Conservation (phyloP, 2,113 vertebrate genomes). For the Danionella cerebrum region DNA sequence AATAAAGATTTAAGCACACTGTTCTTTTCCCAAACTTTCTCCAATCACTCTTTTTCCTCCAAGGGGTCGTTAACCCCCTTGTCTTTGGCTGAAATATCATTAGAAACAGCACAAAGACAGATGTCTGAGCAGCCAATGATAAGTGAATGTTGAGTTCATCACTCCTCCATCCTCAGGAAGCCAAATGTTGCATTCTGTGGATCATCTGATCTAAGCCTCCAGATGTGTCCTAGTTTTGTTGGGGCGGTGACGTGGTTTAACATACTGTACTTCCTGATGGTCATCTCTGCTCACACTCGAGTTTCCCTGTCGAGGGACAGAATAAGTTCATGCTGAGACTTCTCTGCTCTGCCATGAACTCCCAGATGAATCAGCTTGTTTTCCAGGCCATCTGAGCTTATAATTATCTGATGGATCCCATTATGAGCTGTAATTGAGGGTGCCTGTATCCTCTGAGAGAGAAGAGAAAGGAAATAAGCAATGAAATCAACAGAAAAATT, state of each 20-base stretch:
- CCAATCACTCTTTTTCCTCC: not conserved
- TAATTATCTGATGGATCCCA: constrained; percentile 70
- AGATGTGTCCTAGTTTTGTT: constrained; percentile 15
- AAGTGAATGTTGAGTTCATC: not conserved
- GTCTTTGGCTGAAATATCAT: not conserved
- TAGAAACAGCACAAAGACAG: not conserved
- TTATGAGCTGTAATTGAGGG: constrained; percentile 65
- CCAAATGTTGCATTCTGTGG: not conserved
- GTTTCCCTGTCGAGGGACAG: not conserved
- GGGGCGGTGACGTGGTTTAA: not conserved
- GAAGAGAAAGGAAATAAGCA: constrained; percentile 13
- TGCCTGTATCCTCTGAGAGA: constrained; percentile 22
- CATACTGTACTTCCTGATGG: constrained; percentile 6
- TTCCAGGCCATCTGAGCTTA: constrained; percentile 71
- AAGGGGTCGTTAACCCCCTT: not conserved
- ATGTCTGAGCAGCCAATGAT: not conserved
- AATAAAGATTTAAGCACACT: too few relatives aligned
- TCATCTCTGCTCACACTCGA: not conserved
- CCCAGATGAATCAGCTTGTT: constrained; percentile 51
- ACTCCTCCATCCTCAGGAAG: not conserved
- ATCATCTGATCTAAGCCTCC: not conserved
- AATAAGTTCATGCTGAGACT: not conserved
- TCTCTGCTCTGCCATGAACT: not conserved
- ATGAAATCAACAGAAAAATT: constrained; percentile 28
- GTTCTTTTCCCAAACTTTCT: not conserved